Evolutionary conservation across 2,797 vertebrate genomes (phyloP).

Genomic region (Arrhamphus sclerolepis): DNA sequence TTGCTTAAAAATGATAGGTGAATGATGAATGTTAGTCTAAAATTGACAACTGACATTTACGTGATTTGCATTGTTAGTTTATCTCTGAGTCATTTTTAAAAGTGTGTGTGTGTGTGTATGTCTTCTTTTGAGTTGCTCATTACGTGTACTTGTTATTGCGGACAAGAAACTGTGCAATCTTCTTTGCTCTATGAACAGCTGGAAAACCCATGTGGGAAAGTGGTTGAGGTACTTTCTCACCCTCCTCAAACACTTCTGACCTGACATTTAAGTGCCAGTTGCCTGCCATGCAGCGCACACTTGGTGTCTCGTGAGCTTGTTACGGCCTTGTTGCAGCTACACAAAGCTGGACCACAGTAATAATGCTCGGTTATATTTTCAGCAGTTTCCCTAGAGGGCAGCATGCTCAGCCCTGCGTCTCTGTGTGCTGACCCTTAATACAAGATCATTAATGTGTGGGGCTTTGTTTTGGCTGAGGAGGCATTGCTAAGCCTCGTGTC

Average conservation of each 20-base stretch:
- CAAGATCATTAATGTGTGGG: constrained; percentile 68
- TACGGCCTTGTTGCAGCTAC: constrained; percentile 1
- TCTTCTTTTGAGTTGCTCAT: constrained; percentile 3
- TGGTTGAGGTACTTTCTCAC: background rate
- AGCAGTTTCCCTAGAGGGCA: constrained; percentile 39
- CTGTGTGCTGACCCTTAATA: constrained; percentile 33
- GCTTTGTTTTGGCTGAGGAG: constrained; percentile 65
- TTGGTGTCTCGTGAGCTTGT: constrained; percentile 3
- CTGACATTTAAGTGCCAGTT: background rate
- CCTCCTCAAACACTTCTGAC: background rate
- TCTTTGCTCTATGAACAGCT: background rate
- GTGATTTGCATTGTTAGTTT: background rate
- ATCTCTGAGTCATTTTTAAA: too few relatives aligned
- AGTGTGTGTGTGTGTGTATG: background rate
- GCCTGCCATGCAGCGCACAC: background rate
- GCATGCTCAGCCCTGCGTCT: constrained; percentile 20
- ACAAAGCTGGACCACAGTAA: constrained; percentile 13
- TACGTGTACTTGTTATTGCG: background rate
- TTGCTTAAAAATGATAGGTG: background rate
- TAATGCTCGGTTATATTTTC: constrained; percentile 26
- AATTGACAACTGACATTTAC: background rate
- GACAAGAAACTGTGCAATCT: background rate
- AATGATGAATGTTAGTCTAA: background rate
- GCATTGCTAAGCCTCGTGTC: constrained; percentile 66
- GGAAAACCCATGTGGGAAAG: constrained; percentile 1